phyloP scores from a whole-genome alignment of 1,140 invertebrate species.

The Eumaeus atala region DNA sequence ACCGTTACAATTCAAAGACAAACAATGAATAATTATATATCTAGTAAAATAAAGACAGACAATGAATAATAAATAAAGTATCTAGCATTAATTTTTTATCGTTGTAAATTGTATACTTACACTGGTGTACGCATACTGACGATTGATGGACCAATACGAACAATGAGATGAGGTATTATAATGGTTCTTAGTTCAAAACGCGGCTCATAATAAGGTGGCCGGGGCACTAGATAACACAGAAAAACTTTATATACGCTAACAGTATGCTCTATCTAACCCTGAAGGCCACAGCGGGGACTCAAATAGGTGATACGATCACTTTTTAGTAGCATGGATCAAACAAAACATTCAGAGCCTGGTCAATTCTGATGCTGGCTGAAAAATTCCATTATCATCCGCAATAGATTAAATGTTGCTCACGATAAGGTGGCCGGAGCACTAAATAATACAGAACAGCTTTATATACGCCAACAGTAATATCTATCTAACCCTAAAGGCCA shows the following conservation, averaged over 20 bases:
- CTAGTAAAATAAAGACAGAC: too few relatives aligned
- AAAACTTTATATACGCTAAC: constrained; percentile 7
- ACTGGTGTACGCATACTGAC: constrained; percentile 30
- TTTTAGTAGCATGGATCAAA: too few relatives aligned
- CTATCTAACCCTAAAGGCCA: too few relatives aligned
- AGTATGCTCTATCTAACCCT: neutral
- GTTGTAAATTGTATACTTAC: constrained; percentile 20
- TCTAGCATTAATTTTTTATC: constrained; percentile 6
- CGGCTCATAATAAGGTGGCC: constrained; percentile 13
- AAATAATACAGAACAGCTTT: constrained; percentile 11
- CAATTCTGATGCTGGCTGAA: too few relatives aligned
- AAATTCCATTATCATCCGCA: too few relatives aligned
- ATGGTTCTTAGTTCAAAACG: constrained; percentile 2
- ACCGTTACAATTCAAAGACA: too few relatives aligned
- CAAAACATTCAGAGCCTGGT: too few relatives aligned
- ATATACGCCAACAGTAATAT: constrained; percentile 6
- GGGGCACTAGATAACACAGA: constrained; percentile 11
- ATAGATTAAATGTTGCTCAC: constrained; percentile 11
- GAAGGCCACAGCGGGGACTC: too few relatives aligned
- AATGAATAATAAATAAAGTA: too few relatives aligned
- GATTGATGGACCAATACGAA: constrained; percentile 59
- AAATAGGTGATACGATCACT: too few relatives aligned
- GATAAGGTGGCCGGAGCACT: constrained; percentile 11
- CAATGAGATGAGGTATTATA: constrained; percentile 32
- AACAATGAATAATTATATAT: too few relatives aligned